A percentile compares a stretch with the other conserved stretches of the same genome.
Evolutionary conservation across 2,888 invertebrate genomes (phyloP).

Genomic region (Xanthostigma xanthostigma): DNA sequence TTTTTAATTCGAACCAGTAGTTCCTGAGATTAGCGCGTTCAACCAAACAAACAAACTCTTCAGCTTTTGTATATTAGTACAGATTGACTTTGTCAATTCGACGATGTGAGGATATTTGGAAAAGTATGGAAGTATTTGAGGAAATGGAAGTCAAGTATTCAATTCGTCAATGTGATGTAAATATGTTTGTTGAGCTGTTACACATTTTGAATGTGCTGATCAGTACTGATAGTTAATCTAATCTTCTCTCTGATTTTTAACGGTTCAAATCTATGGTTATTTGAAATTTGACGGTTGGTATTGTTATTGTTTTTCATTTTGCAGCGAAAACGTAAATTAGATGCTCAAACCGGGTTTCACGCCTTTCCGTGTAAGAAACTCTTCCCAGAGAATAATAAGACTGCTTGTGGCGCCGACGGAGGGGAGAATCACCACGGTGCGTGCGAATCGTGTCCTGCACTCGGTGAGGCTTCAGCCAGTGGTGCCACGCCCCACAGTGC

Average conservation of each 20-base stretch:
- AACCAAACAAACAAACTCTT: too few species aligned
- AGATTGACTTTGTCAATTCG: too few species aligned
- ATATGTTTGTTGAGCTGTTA: not conserved
- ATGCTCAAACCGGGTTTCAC: slow-evolving; percentile 30
- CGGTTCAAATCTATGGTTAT: not conserved
- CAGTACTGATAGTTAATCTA: slow-evolving; percentile 18
- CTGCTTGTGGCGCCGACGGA: slow-evolving; percentile 8
- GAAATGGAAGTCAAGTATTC: too few species aligned
- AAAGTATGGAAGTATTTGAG: too few species aligned
- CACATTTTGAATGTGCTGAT: not conserved
- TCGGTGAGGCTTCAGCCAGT: slow-evolving; percentile 1
- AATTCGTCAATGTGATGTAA: not conserved
- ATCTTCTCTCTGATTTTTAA: slow-evolving; percentile 29
- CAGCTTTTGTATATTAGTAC: too few species aligned
- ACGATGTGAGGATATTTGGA: too few species aligned
- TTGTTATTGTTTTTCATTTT: slow-evolving; percentile 13
- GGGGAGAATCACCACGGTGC: slow-evolving; percentile 9
- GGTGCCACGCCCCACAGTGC: slow-evolving; percentile 5
- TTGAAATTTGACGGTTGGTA: slow-evolving; percentile 3
- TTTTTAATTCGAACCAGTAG: too few species aligned
- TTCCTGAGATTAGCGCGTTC: too few species aligned
- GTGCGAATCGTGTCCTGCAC: slow-evolving; percentile 3
- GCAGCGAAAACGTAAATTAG: slow-evolving; percentile 33
- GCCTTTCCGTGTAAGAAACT: slow-evolving; percentile 37
- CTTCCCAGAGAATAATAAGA: slow-evolving; percentile 30